Percentiles rank a stretch among this genome's conserved stretches.
Evolutionary conservation across 2,888 invertebrate species (phyloP).

Genomic region (Willowsia nigromaculata): DNA sequence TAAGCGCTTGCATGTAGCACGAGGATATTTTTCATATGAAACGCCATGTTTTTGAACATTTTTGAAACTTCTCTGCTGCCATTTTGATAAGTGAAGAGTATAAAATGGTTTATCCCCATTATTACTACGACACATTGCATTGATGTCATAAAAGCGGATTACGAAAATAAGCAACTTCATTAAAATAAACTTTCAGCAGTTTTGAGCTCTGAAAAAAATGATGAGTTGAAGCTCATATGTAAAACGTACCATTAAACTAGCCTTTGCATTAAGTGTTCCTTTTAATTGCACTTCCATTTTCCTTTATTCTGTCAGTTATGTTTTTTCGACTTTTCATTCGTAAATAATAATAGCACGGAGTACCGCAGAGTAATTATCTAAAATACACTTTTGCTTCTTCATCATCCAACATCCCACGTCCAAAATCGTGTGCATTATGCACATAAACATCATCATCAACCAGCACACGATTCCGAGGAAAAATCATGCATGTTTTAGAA

Average conservation of each 20-base stretch:
- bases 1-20: conserved; percentile 63
- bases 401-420: conserved; percentile 20
- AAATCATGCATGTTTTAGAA: conserved; percentile 25
- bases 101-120: background rate
- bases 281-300: conserved; percentile 32
- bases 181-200: background rate
- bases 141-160: conserved; percentile 35
- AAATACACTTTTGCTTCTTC: conserved; percentile 29
- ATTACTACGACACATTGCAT: conserved; percentile 13
- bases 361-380: conserved; percentile 48
- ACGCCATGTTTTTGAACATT: conserved; percentile 56
- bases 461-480: conserved; percentile 20
- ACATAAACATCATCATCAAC: conserved; percentile 23
- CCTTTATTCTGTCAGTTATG: conserved; percentile 50
- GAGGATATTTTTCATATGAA: conserved; percentile 35
- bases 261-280: background rate
- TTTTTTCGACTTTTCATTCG: background rate
- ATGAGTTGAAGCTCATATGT: background rate
- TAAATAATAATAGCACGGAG: background rate
- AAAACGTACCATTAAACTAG: background rate
- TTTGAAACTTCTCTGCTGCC: conserved; percentile 34
- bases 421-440: conserved; percentile 41
- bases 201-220: background rate
- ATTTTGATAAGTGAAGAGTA: conserved; percentile 16
- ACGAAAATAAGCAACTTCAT: conserved; percentile 45